These are phyloP conservation scores for Amazona guildingii DNA, from an alignment of 2,113 vertebrate genomes.

Conservation along the genomic window DNA sequence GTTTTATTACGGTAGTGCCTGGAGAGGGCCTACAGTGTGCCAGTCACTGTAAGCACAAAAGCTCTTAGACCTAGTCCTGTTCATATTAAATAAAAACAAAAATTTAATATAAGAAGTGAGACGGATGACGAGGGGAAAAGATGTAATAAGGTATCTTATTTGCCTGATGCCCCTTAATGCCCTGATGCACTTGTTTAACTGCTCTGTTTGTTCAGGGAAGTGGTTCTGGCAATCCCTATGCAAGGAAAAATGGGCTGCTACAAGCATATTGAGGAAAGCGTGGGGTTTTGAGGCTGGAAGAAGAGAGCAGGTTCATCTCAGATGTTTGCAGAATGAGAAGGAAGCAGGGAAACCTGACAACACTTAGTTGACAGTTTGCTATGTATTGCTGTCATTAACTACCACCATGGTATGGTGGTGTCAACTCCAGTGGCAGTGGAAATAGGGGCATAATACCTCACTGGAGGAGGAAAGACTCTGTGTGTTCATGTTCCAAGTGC, in stretches of 20 bases:
- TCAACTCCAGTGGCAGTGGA: neutral
- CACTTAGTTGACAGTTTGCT: neutral
- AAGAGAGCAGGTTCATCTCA: neutral
- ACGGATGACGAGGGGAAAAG: neutral
- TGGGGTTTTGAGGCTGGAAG: neutral
- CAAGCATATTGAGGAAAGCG: fast-evolving
- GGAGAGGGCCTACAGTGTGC: neutral
- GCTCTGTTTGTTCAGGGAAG: neutral
- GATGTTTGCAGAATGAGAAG: neutral
- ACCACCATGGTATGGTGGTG: fast-evolving
- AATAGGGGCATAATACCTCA: neutral
- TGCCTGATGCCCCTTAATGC: neutral
- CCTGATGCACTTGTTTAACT: neutral
- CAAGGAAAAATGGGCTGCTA: neutral
- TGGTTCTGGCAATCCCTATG: neutral
- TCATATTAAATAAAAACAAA: neutral
- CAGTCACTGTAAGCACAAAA: neutral
- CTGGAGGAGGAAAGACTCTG: neutral
- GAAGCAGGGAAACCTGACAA: neutral
- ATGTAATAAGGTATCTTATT: neutral
- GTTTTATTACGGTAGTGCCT: neutral
- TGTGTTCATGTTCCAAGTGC: neutral
- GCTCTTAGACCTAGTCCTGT: neutral
- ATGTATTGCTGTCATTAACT: neutral
- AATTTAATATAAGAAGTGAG: neutral